These are phyloP conservation scores for Antigone vipio DNA, from an alignment of 2,113 vertebrate species.

Conservation along the genomic window DNA sequence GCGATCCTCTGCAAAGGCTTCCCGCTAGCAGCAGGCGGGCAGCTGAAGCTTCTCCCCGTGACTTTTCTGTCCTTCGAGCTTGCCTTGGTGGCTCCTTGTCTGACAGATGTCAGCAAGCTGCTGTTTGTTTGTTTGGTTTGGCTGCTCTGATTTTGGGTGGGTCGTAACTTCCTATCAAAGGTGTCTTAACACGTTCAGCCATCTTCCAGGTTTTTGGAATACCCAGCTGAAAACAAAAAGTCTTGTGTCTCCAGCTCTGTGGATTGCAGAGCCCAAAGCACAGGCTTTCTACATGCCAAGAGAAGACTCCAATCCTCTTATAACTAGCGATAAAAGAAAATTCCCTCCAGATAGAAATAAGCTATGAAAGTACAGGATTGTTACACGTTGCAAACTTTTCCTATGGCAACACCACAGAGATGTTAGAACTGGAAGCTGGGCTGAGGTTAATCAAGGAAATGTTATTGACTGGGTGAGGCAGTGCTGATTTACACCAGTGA, in stretches of 20 bases:
- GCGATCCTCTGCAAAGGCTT: not conserved
- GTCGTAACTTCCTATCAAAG: conserved; percentile 25
- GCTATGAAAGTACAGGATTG: not conserved
- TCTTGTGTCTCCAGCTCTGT: conserved; percentile 33
- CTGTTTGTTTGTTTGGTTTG: conserved; percentile 44
- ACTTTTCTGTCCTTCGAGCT: not conserved
- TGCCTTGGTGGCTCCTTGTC: not conserved
- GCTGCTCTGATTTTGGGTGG: conserved; percentile 26
- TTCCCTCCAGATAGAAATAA: not conserved
- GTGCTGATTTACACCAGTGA: not conserved
- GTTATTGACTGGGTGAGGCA: not conserved
- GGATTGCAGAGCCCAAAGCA: conserved; percentile 29
- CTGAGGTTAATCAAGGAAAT: not conserved
- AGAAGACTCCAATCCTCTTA: not conserved
- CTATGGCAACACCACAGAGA: not conserved
- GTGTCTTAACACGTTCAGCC: conserved; percentile 52
- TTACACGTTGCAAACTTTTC: not conserved
- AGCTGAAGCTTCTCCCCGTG: not conserved
- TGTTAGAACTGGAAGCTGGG: not conserved
- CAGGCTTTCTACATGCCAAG: not conserved
- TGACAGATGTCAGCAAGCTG: conserved; percentile 9
- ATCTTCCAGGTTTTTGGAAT: conserved; percentile 60
- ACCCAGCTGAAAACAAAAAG: conserved; percentile 48
- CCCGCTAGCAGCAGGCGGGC: not conserved
- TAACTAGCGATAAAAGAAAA: conserved; percentile 1